Evolutionary conservation across 64 coral and sea anemone species (phyloP).

Genomic region (Montipora efflorescens): DNA sequence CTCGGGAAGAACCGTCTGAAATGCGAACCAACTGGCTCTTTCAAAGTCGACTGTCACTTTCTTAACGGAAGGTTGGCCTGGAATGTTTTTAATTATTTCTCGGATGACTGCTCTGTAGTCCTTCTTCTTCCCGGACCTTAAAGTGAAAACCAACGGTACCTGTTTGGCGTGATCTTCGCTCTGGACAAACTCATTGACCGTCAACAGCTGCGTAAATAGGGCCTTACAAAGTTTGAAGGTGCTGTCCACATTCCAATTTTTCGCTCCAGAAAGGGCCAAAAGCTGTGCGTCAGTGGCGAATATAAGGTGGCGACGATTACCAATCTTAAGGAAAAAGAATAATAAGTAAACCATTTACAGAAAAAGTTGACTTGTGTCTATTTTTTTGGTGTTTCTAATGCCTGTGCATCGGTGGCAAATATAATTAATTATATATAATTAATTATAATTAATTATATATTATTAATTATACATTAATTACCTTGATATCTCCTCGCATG

Average conservation of each 20-base stretch:
- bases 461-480: background rate
- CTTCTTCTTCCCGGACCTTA: background rate
- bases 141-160: too few relatives aligned
- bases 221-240: too few relatives aligned
- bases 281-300: background rate
- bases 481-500: background rate
- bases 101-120: background rate
- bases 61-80: conserved; percentile 4
- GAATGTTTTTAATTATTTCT: background rate
- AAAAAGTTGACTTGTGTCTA: background rate
- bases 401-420: too few relatives aligned
- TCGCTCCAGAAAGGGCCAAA: too few relatives aligned
- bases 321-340: background rate
- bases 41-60: conserved; percentile 24
- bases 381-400: too few relatives aligned
- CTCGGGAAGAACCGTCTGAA: conserved; percentile 23
- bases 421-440: too few relatives aligned
- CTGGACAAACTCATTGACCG: too few relatives aligned
- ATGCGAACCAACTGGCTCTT: conserved; percentile 44
- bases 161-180: too few relatives aligned
- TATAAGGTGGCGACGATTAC: background rate
- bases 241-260: too few relatives aligned
- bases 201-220: too few relatives aligned
- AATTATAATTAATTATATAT: background rate
- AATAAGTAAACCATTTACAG: background rate